phyloP scores from a whole-genome alignment of 2,888 invertebrate genomes.

The Amaurobius ferox region DNA sequence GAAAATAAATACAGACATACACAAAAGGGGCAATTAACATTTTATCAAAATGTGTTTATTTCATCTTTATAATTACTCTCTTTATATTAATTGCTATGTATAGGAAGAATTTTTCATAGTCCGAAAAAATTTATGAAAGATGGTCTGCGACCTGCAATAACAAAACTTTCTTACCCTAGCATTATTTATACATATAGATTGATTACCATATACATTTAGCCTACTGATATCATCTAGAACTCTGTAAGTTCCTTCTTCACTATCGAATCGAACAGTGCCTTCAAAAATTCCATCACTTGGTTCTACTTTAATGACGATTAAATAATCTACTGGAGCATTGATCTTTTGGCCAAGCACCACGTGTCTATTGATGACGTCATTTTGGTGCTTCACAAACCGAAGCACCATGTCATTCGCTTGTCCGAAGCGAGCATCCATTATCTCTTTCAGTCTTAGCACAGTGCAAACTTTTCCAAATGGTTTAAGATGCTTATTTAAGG shows the following conservation, averaged over 20 bases:
- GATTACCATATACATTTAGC: constrained; percentile 78
- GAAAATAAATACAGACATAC: no score
- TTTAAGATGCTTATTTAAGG: constrained; percentile 56
- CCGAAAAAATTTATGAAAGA: constrained; percentile 51
- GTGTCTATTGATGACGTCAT: constrained; percentile 70
- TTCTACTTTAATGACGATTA: constrained; percentile 82
- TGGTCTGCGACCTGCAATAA: constrained; percentile 75
- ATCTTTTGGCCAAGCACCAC: constrained; percentile 64
- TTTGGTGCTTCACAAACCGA: constrained; percentile 63
- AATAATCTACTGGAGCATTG: constrained; percentile 79
- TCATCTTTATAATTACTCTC: no score
- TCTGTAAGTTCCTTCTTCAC: constrained; percentile 69
- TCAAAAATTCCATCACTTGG: constrained; percentile 88
- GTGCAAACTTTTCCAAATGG: constrained; percentile 42
- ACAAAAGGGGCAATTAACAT: no score
- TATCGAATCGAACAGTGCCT: constrained; percentile 83
- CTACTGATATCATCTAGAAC: constrained; percentile 83
- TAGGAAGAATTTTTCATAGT: constrained; percentile 49
- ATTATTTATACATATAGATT: constrained; percentile 77
- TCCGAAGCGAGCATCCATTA: constrained; percentile 65
- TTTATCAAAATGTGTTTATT: no score
- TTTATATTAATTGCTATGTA: no score
- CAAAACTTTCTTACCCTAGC: constrained; percentile 77
- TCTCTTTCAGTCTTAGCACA: constrained; percentile 37
- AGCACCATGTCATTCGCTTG: constrained; percentile 71